These are phyloP conservation scores for Macrotis lagotis DNA, from an alignment of 2,113 vertebrate species.

Conservation along the genomic window DNA sequence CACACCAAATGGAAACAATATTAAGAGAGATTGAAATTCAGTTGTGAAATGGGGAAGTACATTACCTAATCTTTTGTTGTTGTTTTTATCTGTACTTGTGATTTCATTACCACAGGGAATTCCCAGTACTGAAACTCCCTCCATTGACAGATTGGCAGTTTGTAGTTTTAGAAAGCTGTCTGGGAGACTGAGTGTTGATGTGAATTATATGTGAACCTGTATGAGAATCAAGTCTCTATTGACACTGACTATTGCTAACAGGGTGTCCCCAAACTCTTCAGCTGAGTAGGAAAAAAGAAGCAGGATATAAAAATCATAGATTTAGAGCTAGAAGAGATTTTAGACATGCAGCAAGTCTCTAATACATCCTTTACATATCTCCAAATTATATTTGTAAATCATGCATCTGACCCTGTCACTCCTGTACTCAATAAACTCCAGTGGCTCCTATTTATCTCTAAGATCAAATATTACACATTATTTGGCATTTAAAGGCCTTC, in stretches of 20 bases:
- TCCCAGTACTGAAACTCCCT: not conserved
- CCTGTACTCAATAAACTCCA: not conserved
- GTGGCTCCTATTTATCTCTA: not conserved
- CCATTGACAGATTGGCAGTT: not conserved
- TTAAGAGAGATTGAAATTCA: not conserved
- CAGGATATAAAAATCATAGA: not conserved
- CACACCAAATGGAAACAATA: not conserved
- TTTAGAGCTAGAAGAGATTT: not conserved
- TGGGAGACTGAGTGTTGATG: not conserved
- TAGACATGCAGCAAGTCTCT: not conserved
- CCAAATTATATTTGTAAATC: not conserved
- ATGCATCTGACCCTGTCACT: not conserved
- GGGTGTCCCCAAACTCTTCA: not conserved
- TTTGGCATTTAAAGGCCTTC: not conserved
- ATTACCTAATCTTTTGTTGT: not conserved
- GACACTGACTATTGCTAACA: not conserved
- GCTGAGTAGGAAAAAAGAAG: not conserved
- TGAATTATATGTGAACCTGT: not conserved
- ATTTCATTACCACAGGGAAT: not conserved
- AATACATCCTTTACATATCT: not conserved
- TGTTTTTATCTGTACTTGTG: not conserved
- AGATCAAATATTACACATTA: not conserved
- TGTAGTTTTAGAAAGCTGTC: not conserved
- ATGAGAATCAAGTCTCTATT: not conserved
- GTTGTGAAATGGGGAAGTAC: not conserved